Evolutionary conservation across 1,140 invertebrate species (phyloP).

Genomic region (Pteromalus puparum): DNA sequence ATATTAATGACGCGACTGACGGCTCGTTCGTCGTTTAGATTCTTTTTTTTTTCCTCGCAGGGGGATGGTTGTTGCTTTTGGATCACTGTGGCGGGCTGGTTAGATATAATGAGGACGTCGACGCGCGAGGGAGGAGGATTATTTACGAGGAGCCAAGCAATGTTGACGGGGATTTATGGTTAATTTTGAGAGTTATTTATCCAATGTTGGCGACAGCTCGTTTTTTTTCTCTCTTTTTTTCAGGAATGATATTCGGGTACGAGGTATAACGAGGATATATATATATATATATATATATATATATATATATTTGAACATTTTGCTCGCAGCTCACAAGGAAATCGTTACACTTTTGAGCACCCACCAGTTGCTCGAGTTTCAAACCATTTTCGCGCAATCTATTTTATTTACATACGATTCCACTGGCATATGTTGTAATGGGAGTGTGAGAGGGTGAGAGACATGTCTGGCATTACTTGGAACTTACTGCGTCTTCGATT

Average conservation of each 20-base stretch:
- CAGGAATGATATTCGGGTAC: not conserved
- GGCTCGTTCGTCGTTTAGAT: slow-evolving; percentile 10
- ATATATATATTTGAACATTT: slow-evolving; percentile 40
- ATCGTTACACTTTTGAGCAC: slow-evolving; percentile 19
- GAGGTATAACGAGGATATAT: not conserved
- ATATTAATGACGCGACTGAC: slow-evolving; percentile 57
- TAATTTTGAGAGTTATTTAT: not conserved
- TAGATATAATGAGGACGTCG: not conserved
- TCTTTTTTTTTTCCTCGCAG: not conserved
- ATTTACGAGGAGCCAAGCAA: not conserved
- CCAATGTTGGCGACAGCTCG: not conserved
- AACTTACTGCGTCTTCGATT: not conserved
- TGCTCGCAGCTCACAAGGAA: slow-evolving; percentile 21
- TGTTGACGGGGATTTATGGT: not conserved
- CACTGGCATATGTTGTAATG: not conserved
- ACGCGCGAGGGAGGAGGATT: not conserved
- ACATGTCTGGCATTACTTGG: not conserved
- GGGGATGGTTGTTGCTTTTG: not conserved
- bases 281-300: too few relatives aligned
- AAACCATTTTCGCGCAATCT: slow-evolving; percentile 6
- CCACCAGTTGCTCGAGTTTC: slow-evolving; percentile 19
- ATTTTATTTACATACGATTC: slow-evolving; percentile 26
- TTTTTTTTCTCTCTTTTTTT: not conserved
- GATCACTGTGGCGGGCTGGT: not conserved
- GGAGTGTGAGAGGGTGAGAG: not conserved